phyloP scores from a whole-genome alignment of 2,113 vertebrate genomes.

The Pampusana beccarii region DNA sequence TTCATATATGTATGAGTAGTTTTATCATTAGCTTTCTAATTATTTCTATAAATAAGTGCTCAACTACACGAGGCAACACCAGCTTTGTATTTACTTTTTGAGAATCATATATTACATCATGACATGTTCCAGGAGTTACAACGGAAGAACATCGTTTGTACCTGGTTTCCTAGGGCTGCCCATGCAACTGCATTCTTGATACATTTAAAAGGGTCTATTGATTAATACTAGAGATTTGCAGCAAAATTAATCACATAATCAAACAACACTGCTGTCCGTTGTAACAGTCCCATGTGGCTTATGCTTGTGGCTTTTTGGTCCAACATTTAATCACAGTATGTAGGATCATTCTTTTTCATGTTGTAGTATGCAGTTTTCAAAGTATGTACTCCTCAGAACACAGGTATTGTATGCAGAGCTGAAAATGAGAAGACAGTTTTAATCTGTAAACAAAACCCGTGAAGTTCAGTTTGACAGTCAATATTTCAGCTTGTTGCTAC shows the following conservation, averaged over 20 bases:
- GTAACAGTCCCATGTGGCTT: background rate
- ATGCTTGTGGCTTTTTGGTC: background rate
- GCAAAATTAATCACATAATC: background rate
- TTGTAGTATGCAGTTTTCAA: background rate
- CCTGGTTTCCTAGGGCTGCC: background rate
- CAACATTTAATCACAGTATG: background rate
- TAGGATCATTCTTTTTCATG: background rate
- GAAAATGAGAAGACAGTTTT: background rate
- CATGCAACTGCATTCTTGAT: background rate
- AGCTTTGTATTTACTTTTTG: background rate
- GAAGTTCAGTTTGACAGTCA: background rate
- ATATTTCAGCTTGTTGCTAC: background rate
- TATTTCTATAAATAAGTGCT: background rate
- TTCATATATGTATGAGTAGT: background rate
- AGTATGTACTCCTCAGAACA: background rate
- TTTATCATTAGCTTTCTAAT: background rate
- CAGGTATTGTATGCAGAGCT: background rate
- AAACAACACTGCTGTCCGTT: background rate
- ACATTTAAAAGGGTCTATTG: background rate
- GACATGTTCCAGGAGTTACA: background rate
- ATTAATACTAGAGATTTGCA: background rate
- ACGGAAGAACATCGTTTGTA: background rate
- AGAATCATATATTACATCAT: background rate
- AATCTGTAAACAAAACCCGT: background rate
- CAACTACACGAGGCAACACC: fast-evolving